Evolutionary conservation across 2,113 vertebrate genomes (phyloP).

Genomic region (Perccottus glenii): DNA sequence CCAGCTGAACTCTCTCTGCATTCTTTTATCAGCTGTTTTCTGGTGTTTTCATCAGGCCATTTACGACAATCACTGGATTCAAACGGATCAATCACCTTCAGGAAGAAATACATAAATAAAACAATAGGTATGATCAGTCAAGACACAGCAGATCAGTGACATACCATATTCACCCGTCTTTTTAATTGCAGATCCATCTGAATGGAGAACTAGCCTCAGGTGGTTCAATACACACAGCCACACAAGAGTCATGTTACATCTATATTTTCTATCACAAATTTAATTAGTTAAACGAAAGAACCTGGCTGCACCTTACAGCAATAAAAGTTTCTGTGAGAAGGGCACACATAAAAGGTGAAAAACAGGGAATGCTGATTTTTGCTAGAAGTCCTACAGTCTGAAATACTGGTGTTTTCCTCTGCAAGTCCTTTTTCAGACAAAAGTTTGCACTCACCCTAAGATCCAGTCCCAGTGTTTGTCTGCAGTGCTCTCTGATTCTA

Average conservation of each 20-base stretch:
- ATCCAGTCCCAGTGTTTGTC: conserved; percentile 70
- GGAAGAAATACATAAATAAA: conserved; percentile 17
- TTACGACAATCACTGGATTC: conserved; percentile 68
- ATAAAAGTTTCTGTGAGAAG: not conserved
- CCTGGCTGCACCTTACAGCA: not conserved
- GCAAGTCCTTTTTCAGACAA: not conserved
- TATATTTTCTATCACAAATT: conserved; percentile 17
- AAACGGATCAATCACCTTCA: conserved; percentile 80
- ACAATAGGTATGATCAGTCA: not conserved
- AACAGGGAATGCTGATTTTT: not conserved
- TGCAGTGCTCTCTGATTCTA: conserved; percentile 73
- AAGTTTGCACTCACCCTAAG: conserved; percentile 70
- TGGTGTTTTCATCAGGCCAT: conserved; percentile 68
- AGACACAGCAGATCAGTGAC: conserved; percentile 7
- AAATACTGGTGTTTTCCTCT: not conserved
- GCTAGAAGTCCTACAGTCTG: not conserved
- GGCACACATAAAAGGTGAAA: too few relatives aligned
- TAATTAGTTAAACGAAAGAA: conserved; percentile 25
- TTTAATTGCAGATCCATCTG: conserved; percentile 30
- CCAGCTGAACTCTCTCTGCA: conserved; percentile 76
- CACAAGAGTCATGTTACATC: conserved; percentile 15
- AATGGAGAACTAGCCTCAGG: conserved; percentile 31
- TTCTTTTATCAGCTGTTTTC: conserved; percentile 73
- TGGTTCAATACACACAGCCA: conserved; percentile 8
- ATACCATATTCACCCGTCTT: conserved; percentile 4